Conservation (phyloP, 2,888 invertebrate genomes). For the Hofmannophila pseudospretella region DNA sequence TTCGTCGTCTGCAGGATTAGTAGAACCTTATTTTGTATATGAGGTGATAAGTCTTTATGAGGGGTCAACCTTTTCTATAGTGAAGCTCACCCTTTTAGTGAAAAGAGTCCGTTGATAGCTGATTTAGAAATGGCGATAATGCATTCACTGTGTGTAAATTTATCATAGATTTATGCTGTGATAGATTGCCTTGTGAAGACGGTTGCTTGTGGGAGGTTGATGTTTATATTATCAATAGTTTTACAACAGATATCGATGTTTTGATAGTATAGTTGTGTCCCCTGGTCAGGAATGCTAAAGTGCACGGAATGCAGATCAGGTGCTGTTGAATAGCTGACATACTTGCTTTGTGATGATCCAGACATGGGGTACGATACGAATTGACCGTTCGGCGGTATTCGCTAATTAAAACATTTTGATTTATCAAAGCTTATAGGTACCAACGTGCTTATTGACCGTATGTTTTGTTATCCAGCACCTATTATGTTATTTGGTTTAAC, state of each 20-base stretch:
- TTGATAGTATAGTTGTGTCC: conserved; percentile 17
- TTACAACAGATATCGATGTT: conserved; percentile 10
- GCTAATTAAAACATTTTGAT: conserved; percentile 50
- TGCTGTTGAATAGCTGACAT: conserved; percentile 50
- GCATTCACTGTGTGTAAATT: conserved; percentile 73
- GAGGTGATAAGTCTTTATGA: conserved; percentile 79
- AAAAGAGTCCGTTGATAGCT: conserved; percentile 78
- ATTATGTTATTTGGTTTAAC: neutral
- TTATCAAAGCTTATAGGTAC: conserved; percentile 25
- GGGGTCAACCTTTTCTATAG: conserved; percentile 78
- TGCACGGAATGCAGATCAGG: conserved; percentile 17
- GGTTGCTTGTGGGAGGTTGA: conserved; percentile 27
- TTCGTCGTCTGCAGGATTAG: conserved; percentile 51
- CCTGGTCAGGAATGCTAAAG: conserved; percentile 40
- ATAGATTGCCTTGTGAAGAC: conserved; percentile 57
- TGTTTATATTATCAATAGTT: conserved; percentile 28
- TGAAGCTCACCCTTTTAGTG: conserved; percentile 76
- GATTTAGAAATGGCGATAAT: conserved; percentile 76
- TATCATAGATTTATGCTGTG: conserved; percentile 73
- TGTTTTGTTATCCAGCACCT: neutral
- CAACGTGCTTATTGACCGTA: too few relatives aligned
- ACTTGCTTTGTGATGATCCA: conserved; percentile 46
- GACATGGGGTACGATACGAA: conserved; percentile 27
- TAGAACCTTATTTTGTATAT: conserved; percentile 77
- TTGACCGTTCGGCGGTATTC: conserved; percentile 45